Percentiles rank a stretch among this genome's conserved stretches.
phyloP scores from a whole-genome alignment of 2,797 vertebrate genomes.

The Alcedo quadribrachys region DNA sequence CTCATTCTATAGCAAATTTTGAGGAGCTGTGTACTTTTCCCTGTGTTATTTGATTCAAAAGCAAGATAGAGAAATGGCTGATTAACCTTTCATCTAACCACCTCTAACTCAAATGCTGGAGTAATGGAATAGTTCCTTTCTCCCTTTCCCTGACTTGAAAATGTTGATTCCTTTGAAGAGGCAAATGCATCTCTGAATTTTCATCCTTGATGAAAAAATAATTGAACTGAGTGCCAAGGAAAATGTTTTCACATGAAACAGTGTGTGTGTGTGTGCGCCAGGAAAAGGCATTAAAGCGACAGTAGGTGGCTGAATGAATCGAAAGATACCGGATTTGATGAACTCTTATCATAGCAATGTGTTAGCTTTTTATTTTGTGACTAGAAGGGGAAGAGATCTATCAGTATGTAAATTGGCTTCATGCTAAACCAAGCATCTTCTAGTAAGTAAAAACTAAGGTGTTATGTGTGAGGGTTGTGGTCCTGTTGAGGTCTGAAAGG shows the following conservation, averaged over 20 bases:
- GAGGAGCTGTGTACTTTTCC: not conserved
- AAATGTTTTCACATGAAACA: slow-evolving; percentile 4
- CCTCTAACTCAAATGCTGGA: not conserved
- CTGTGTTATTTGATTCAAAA: not conserved
- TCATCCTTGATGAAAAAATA: not conserved
- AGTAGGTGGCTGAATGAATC: slow-evolving; percentile 24
- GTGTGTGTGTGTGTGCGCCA: not conserved
- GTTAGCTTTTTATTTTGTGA: slow-evolving; percentile 23
- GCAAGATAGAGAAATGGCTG: not conserved
- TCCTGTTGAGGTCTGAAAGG: not conserved
- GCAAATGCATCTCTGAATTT: not conserved
- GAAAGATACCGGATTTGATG: not conserved
- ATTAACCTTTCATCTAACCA: not conserved
- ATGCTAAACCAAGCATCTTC: slow-evolving; percentile 8
- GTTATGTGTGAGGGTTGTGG: not conserved
- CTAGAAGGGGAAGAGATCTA: slow-evolving; percentile 28
- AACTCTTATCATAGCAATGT: not conserved
- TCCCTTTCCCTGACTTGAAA: not conserved
- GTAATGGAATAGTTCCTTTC: not conserved
- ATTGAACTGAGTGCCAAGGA: not conserved
- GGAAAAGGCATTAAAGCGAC: not conserved
- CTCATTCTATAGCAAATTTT: not conserved
- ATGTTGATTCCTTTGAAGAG: not conserved
- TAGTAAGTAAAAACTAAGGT: slow-evolving; percentile 5
- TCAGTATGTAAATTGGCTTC: slow-evolving; percentile 39